A percentile compares a stretch with the other conserved stretches of the same genome.
These are phyloP conservation scores for Euplagia quadripunctaria DNA, from an alignment of 2,888 invertebrate species.

Conservation along the genomic window DNA sequence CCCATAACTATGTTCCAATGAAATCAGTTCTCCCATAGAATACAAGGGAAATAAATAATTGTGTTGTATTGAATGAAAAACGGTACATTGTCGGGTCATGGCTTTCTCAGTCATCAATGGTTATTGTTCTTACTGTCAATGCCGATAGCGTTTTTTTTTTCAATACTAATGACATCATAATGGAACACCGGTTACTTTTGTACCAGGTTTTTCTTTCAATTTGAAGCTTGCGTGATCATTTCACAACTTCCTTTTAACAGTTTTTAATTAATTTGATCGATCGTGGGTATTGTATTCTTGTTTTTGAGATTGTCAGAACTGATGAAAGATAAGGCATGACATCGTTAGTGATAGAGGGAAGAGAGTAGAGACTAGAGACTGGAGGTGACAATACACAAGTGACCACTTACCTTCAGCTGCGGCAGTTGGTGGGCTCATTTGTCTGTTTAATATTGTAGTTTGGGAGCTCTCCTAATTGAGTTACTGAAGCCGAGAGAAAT, in stretches of 20 bases:
- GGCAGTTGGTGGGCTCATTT: too few relatives aligned
- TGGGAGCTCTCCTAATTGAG: too few relatives aligned
- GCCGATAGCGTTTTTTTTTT: slow-evolving; percentile 47
- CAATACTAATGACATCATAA: slow-evolving; percentile 47
- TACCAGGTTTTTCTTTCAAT: slow-evolving; percentile 32
- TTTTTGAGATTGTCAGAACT: not conserved
- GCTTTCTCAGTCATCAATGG: slow-evolving; percentile 58
- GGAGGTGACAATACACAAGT: too few relatives aligned
- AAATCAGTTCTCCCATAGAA: slow-evolving; percentile 9
- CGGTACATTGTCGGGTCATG: slow-evolving; percentile 51
- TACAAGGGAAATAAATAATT: slow-evolving; percentile 47
- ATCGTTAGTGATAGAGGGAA: not conserved
- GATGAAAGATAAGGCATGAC: not conserved
- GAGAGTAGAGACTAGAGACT: too few relatives aligned
- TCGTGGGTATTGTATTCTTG: not conserved
- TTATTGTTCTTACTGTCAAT: slow-evolving; percentile 52
- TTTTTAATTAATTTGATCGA: not conserved
- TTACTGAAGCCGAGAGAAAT: too few relatives aligned
- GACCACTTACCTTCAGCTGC: too few relatives aligned
- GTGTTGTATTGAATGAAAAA: slow-evolving; percentile 52
- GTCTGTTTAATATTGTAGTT: too few relatives aligned
- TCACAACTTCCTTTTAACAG: slow-evolving; percentile 2
- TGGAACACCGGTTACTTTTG: slow-evolving; percentile 31
- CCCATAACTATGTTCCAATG: not conserved
- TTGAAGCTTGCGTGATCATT: slow-evolving; percentile 19